A percentile compares a stretch with the other conserved stretches of the same genome.
These are phyloP conservation scores for Hydropotes inermis DNA, from an alignment of 2,113 vertebrate genomes.

Conservation along the genomic window DNA sequence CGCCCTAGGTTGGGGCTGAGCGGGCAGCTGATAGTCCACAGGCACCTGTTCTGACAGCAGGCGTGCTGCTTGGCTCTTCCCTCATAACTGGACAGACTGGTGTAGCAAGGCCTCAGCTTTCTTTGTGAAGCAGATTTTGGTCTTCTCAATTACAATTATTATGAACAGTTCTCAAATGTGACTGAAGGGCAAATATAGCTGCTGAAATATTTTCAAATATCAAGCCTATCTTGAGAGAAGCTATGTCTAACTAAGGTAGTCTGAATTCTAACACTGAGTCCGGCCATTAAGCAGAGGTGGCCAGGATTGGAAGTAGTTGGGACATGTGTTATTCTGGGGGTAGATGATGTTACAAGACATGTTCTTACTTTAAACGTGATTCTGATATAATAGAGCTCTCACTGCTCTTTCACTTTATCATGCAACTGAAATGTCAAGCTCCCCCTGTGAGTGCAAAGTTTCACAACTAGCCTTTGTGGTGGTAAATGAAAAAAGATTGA, in stretches of 20 bases:
- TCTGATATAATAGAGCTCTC: neutral
- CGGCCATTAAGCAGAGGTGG: neutral
- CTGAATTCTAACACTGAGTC: neutral
- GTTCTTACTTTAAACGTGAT: neutral
- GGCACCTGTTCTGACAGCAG: neutral
- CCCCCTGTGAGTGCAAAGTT: neutral
- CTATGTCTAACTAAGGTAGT: neutral
- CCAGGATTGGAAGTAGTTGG: neutral
- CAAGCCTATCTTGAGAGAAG: neutral
- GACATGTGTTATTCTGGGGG: neutral
- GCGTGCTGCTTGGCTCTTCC: neutral
- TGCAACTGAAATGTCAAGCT: neutral
- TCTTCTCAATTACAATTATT: slow-evolving; percentile 26
- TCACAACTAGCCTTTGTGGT: neutral
- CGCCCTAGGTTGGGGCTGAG: neutral
- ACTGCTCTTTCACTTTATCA: neutral
- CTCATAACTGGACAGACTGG: slow-evolving; percentile 14
- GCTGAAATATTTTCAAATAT: slow-evolving; percentile 4
- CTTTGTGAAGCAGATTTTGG: neutral
- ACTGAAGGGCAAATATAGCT: slow-evolving; percentile 3
- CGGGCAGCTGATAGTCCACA: neutral
- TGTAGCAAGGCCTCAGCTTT: slow-evolving; percentile 38
- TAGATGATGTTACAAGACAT: neutral
- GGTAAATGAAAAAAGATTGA: neutral
- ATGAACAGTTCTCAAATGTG: neutral